Conservation (phyloP, 1,140 invertebrate species). For the Andricus grossulariae region DNA sequence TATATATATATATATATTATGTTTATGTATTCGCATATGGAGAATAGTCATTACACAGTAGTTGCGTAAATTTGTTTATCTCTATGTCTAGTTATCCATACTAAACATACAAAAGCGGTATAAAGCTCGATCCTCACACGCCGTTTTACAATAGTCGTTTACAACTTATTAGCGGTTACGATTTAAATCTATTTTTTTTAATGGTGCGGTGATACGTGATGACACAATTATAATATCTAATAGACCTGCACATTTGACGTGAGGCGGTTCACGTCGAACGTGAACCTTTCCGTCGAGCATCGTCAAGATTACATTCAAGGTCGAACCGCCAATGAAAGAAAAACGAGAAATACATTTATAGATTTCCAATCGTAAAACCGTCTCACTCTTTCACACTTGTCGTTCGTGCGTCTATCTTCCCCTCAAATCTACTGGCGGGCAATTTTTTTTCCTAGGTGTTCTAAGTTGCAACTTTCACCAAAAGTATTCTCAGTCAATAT, state of each 20-base stretch:
- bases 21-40: constrained; percentile 65
- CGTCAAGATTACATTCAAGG: background rate
- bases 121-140: constrained; percentile 75
- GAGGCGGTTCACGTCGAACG: constrained; percentile 5
- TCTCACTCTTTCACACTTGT: constrained; percentile 41
- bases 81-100: constrained; percentile 72
- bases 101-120: constrained; percentile 76
- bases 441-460: constrained; percentile 42
- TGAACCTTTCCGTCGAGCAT: constrained; percentile 1
- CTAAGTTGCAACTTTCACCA: constrained; percentile 11
- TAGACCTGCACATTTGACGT: constrained; percentile 49
- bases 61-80: constrained; percentile 66
- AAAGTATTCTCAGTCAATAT: background rate
- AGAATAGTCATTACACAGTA: constrained; percentile 71
- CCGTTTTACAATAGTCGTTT: constrained; percentile 61
- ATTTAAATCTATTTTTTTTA: constrained; percentile 38
- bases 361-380: constrained; percentile 27
- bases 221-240: constrained; percentile 30
- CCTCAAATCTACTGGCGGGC: constrained; percentile 66
- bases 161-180: constrained; percentile 55
- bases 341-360: constrained; percentile 31
- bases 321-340: constrained; percentile 33
- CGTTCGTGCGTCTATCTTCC: constrained; percentile 63
- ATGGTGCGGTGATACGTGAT: constrained; percentile 29
- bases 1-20: constrained; percentile 62